Percentiles rank a stretch among this genome's conserved stretches.
Conservation (phyloP, 2,113 vertebrate genomes). For the Phoenicopterus ruber region DNA sequence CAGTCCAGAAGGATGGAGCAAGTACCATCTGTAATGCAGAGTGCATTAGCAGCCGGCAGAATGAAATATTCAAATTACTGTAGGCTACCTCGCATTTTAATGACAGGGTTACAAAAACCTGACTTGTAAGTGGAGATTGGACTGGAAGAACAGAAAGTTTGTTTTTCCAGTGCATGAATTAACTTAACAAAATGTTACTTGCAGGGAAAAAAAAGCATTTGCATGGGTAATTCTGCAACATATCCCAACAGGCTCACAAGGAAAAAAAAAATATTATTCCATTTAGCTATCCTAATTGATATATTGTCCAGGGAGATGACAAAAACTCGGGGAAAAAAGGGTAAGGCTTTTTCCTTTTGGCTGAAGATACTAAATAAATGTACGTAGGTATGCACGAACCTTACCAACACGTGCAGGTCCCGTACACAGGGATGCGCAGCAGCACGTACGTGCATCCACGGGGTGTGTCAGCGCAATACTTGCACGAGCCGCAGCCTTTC, state of each 20-base stretch:
- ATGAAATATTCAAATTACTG: constrained; percentile 83
- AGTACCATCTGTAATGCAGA: constrained; percentile 78
- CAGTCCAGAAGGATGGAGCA: constrained; percentile 79
- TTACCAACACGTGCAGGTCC: accelerated
- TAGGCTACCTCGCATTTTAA: constrained; percentile 77
- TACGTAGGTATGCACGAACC: accelerated
- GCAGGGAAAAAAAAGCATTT: not conserved
- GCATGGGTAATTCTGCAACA: constrained; percentile 1
- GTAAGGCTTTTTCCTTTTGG: not conserved
- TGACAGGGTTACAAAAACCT: constrained; percentile 71
- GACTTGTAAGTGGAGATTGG: constrained; percentile 56
- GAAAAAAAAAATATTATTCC: constrained; percentile 13
- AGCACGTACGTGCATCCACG: not conserved
- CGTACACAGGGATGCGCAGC: accelerated
- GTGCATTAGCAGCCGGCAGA: constrained; percentile 76
- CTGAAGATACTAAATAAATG: not conserved
- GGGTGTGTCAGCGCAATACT: not conserved
- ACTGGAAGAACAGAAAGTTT: constrained; percentile 64
- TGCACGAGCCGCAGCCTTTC: not conserved
- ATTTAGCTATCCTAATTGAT: constrained; percentile 45
- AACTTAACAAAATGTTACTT: constrained; percentile 62
- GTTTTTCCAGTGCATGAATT: constrained; percentile 39
- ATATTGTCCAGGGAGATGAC: not conserved
- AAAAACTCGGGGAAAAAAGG: not conserved
- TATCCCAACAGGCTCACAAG: not conserved